These are phyloP conservation scores for Pristionchus maxplancki DNA, from an alignment of 2,888 invertebrate species.

Conservation along the genomic window DNA sequence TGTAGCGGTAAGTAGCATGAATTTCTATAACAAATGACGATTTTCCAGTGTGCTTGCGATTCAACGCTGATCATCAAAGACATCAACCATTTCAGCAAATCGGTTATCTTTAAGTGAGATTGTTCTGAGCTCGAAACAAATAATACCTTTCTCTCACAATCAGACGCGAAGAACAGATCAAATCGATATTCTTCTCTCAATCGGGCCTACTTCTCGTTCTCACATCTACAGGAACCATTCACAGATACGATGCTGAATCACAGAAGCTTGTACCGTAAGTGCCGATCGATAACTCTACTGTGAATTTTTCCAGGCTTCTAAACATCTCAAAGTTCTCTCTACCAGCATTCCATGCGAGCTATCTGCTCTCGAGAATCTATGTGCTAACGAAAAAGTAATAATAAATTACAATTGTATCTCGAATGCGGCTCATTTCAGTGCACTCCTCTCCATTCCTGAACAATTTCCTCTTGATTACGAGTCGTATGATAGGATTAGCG, in stretches of 20 bases:
- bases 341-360: background rate
- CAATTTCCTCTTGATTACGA: constrained; percentile 43
- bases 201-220: background rate
- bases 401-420: too few species aligned
- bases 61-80: background rate
- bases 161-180: background rate
- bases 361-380: constrained; percentile 35
- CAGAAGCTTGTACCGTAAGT: background rate
- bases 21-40: background rate
- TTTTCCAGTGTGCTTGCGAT: background rate
- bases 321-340: background rate
- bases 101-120: background rate
- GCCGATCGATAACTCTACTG: too few species aligned
- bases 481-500: constrained; percentile 6
- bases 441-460: constrained; percentile 20
- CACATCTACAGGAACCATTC: background rate
- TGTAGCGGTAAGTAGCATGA: background rate
- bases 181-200: constrained; percentile 41
- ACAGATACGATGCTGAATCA: background rate
- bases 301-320: background rate
- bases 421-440: constrained; percentile 24
- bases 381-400: background rate
- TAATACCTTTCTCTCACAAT: too few species aligned
- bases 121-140: too few species aligned
- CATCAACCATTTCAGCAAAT: background rate